Evolutionary conservation across 1,140 invertebrate species (phyloP), one percentile per base, ranked within the genome.

Genomic region (Lanistes nyassanus): DNA sequence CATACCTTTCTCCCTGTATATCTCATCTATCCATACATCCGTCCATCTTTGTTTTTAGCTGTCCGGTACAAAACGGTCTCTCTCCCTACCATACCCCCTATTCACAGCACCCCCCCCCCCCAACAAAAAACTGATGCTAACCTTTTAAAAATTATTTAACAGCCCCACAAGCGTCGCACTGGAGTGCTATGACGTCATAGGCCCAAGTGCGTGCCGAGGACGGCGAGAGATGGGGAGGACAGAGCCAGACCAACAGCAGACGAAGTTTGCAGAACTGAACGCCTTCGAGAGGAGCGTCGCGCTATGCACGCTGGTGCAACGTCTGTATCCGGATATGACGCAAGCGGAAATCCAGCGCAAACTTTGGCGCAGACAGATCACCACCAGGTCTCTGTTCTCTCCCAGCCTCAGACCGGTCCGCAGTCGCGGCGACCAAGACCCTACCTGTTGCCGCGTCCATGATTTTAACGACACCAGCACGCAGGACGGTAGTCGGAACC

Each of bases 141-240:
- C n/a, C n/a, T n/a, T n/a, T n/a, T n/a, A n/a, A n/a, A n/a, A n/a
- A n/a, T n/a, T n/a, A n/a, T n/a, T n/a, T n/a, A n/a, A n/a, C n/a
- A n/a, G n/a, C n/a, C n/a, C n/a, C n/a, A n/a, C n/a, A n/a, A 70
- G 68, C n/a, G 76, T 79, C 16, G 71, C 55, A 3, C 39, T 74
- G 23, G 77, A 82, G 47, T 82, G 79, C 69, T 82, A 80, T 58
- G 81, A 82, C 66, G 77, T 82, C 34, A 78, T 82, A 78, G 81
- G 81, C 2, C 79, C 81, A 39, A 76, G 80, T 26, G 26, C 78
- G 16, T 82, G 81, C 67, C 76, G 78, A 11, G 78, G 77, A 37
- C 81, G 81, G 58, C 76, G 76, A 39, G 79, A 80, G 39, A 74
- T 78, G 23, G 42, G 75, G 42, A 77, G 71, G 39, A 68, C 79